These are phyloP conservation scores for Euura saliciscinereae DNA, from an alignment of 1,140 invertebrate species.

Conservation along the genomic window DNA sequence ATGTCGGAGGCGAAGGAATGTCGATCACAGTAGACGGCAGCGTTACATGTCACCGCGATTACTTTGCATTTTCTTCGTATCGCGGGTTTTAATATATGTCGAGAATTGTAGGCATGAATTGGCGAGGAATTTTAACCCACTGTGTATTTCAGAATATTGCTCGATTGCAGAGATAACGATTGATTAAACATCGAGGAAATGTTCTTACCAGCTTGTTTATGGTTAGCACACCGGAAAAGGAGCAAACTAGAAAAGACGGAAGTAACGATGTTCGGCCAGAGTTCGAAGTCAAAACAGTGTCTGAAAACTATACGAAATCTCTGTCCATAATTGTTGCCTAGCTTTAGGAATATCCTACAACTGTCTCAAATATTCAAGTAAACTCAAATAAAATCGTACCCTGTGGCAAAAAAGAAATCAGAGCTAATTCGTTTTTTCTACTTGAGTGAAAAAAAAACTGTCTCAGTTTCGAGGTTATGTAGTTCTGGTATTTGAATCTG, in stretches of 20 bases:
- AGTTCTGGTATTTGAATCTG: too few species aligned
- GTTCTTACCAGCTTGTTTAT: slow-evolving; percentile 36
- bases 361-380: too few species aligned
- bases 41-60: background rate
- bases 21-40: background rate
- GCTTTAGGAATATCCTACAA: too few species aligned
- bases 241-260: slow-evolving; percentile 11
- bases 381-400: too few species aligned
- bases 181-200: slow-evolving; percentile 30
- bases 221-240: slow-evolving; percentile 36
- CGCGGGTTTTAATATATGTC: background rate
- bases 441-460: too few species aligned
- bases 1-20: too few species aligned
- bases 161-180: slow-evolving; percentile 4
- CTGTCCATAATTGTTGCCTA: too few species aligned
- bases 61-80: background rate
- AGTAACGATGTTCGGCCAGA: slow-evolving; percentile 3
- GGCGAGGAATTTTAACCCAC: background rate
- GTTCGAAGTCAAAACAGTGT: background rate
- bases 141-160: background rate
- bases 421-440: too few species aligned
- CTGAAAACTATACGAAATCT: background rate
- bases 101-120: background rate
- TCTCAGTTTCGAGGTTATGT: too few species aligned
- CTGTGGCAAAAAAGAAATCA: too few species aligned